Evolutionary conservation across 1,140 invertebrate species (phyloP), one percentile per base, ranked within the genome.

Genomic region (Aphis craccivora): DNA sequence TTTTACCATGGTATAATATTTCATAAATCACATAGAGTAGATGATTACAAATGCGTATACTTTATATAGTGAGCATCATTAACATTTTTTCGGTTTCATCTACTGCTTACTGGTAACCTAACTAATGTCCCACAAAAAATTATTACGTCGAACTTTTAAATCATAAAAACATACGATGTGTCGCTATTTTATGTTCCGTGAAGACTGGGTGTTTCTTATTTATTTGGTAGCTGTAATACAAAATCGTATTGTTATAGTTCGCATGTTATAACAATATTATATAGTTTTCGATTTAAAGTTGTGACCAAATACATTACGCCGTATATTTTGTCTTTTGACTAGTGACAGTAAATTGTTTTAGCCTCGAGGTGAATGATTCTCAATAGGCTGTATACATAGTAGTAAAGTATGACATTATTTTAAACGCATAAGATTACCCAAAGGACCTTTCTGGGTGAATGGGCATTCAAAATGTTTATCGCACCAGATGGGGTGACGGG

Each of bases 391-490:
- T 53, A 89, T 53, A 87, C 30, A 48, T 48, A 48, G 87, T 37
- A 55, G 88, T 55, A 89, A 55, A 89, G 48, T 40, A 53, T 87
- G 86, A 45, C 48, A n/a, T 89, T 30, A 43, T 90, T 90, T 90
- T 43, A 60, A 90, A 90, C 55, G 55, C 89, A 67, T 90, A 90
- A 90, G 53, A 90, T 90, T 43, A 90, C 89, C 89, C 89, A 67
- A n/a, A 90, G 89, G 89, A 90, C 89, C 53, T 60, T 90, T 67
- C 55, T 40, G 89, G 89, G 89, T 30, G 89, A 40, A 90, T 43
- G 89, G 89, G 53, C 53, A 43, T 90, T 90, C 53, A 60, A 67
- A 90, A 90, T 67, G 89, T 90, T 90, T 90, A 90, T 90, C 89
- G 89, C 55, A 40, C 14, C 55, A 43, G 35, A 90, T 55, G 87